Evolutionary conservation across 2,113 vertebrate genomes (phyloP).

Genomic region (Paramisgurnus dabryanus): DNA sequence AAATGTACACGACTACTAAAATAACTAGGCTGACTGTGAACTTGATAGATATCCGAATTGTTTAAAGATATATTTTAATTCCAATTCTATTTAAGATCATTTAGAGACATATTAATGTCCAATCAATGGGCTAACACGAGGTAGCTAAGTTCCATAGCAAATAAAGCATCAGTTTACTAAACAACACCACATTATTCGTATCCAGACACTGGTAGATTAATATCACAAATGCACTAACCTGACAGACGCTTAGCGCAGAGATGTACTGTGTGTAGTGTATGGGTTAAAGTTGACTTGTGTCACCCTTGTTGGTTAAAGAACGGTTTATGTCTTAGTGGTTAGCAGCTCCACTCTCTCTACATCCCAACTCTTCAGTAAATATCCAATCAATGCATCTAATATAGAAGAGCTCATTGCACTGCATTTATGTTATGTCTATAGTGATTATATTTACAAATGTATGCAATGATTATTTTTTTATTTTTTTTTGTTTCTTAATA

Average conservation of each 20-base stretch:
- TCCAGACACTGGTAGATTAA: background rate
- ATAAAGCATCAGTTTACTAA: conserved; percentile 14
- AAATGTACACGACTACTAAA: background rate
- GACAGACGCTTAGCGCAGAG: background rate
- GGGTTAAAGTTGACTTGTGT: conserved; percentile 23
- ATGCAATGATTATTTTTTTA: no score
- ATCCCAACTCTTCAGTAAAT: background rate
- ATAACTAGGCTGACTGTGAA: background rate
- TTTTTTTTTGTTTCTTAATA: background rate
- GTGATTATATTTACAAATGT: background rate
- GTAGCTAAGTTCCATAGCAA: conserved; percentile 20
- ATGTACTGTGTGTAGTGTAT: background rate
- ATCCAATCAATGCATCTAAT: background rate
- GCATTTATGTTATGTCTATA: no score
- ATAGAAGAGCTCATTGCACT: no score
- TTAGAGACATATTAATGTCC: background rate
- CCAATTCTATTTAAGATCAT: background rate
- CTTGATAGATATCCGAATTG: no score
- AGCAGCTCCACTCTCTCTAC: conserved; percentile 21
- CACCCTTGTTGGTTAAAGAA: background rate
- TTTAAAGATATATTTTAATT: background rate
- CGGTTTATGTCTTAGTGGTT: background rate
- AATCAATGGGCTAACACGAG: conserved; percentile 29
- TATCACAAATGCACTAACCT: background rate
- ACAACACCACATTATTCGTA: background rate